phyloP scores from a whole-genome alignment of 2,797 vertebrate species.

The Staurois parvus region DNA sequence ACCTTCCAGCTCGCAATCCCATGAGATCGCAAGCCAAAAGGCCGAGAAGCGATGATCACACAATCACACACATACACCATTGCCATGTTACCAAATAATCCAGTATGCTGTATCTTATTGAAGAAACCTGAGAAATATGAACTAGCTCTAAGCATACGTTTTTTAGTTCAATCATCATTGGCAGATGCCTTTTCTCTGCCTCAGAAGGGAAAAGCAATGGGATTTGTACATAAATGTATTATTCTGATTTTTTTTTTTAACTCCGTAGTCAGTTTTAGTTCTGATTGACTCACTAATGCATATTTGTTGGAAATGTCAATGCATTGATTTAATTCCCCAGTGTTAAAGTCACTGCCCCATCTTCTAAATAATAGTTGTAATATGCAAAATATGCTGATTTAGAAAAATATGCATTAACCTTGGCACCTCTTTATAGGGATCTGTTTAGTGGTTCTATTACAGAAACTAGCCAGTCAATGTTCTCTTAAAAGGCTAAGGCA shows the following conservation, averaged over 20 bases:
- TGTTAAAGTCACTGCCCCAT: neutral
- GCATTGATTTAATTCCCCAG: constrained; percentile 9
- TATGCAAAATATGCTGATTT: constrained; percentile 37
- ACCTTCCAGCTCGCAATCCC: no score
- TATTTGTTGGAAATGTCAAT: constrained; percentile 22
- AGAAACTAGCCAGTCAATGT: constrained; percentile 14
- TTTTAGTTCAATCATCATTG: neutral
- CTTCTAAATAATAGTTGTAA: constrained; percentile 23
- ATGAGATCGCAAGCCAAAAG: no score
- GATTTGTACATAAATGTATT: no score
- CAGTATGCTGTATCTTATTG: no score
- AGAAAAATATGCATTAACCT: constrained; percentile 36
- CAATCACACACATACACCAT: no score
- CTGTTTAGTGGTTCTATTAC: neutral
- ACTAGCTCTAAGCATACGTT: no score
- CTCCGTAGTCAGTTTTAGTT: neutral
- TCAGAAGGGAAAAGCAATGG: no score
- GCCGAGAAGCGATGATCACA: no score
- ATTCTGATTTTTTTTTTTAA: neutral
- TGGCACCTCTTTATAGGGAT: constrained; percentile 13
- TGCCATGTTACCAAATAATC: no score
- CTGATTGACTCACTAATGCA: constrained; percentile 14
- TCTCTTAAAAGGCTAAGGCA: neutral
- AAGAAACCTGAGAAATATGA: no score
- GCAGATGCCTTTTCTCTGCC: neutral